phyloP scores from a whole-genome alignment of 2,888 invertebrate genomes.

The Cordilura impudica region DNA sequence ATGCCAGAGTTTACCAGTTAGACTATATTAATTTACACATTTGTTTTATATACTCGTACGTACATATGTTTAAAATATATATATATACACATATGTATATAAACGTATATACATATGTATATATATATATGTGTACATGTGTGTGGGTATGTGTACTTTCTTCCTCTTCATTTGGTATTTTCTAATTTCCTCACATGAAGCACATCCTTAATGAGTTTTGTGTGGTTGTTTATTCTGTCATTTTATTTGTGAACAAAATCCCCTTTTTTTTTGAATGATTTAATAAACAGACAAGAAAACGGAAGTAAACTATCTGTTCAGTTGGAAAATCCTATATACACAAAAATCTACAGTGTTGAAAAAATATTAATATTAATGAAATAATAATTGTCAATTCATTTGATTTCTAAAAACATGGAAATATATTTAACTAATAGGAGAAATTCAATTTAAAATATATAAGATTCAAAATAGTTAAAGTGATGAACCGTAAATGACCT shows the following conservation, averaged over 20 bases:
- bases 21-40: conserved; percentile 18
- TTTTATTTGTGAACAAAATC: neutral
- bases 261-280: conserved; percentile 7
- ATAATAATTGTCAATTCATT: too few species aligned
- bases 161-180: conserved; percentile 42
- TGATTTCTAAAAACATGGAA: too few species aligned
- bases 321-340: neutral
- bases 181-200: conserved; percentile 39
- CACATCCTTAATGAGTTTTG: conserved; percentile 43
- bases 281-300: conserved; percentile 27
- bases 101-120: neutral
- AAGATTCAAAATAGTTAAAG: too few species aligned
- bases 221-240: conserved; percentile 8
- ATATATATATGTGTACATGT: neutral
- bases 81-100: neutral
- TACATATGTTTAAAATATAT: conserved; percentile 15
- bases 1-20: neutral
- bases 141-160: neutral
- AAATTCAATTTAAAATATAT: too few species aligned
- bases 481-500: too few species aligned
- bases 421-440: too few species aligned
- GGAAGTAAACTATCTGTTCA: conserved; percentile 5
- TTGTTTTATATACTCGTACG: conserved; percentile 31
- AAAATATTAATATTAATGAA: too few species aligned
- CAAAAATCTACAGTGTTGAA: neutral